Evolutionary conservation across 2,113 vertebrate species (phyloP).

Genomic region (Chaenogobius annularis): DNA sequence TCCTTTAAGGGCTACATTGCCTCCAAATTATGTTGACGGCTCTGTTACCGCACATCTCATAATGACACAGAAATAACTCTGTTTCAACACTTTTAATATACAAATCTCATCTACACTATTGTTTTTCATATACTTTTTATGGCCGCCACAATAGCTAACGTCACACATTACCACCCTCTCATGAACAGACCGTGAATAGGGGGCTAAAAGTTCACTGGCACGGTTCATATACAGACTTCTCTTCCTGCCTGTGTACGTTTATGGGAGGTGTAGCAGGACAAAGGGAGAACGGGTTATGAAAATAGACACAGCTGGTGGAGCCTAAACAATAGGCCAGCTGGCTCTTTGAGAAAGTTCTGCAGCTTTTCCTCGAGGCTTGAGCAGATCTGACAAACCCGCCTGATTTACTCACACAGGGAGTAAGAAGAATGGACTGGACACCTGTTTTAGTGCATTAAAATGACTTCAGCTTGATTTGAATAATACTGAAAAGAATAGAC

Average conservation of each 20-base stretch:
- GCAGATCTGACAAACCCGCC: slow-evolving; percentile 51
- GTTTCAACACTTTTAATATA: too few species aligned
- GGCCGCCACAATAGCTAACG: not conserved
- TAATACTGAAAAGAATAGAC: not conserved
- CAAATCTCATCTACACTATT: not conserved
- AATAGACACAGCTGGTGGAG: slow-evolving; percentile 79
- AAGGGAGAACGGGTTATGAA: slow-evolving; percentile 78
- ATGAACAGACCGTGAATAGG: not conserved
- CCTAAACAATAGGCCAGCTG: slow-evolving; percentile 78
- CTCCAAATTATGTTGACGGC: too few species aligned
- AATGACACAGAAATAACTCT: too few species aligned
- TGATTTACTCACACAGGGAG: slow-evolving; percentile 66
- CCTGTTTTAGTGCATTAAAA: slow-evolving; percentile 35
- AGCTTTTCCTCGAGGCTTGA: slow-evolving; percentile 51
- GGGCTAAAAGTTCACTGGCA: slow-evolving; percentile 69
- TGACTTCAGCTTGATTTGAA: not conserved
- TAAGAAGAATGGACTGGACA: slow-evolving; percentile 50
- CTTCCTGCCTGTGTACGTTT: slow-evolving; percentile 67
- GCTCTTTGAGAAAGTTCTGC: slow-evolving; percentile 72
- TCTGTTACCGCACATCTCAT: too few species aligned
- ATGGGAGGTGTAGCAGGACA: slow-evolving; percentile 69
- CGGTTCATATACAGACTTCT: slow-evolving; percentile 65
- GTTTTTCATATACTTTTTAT: not conserved
- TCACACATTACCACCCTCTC: not conserved
- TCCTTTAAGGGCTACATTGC: too few species aligned